These are phyloP conservation scores for Palythoa grandis DNA, from an alignment of 92 coral and sea anemone species.

Conservation along the genomic window DNA sequence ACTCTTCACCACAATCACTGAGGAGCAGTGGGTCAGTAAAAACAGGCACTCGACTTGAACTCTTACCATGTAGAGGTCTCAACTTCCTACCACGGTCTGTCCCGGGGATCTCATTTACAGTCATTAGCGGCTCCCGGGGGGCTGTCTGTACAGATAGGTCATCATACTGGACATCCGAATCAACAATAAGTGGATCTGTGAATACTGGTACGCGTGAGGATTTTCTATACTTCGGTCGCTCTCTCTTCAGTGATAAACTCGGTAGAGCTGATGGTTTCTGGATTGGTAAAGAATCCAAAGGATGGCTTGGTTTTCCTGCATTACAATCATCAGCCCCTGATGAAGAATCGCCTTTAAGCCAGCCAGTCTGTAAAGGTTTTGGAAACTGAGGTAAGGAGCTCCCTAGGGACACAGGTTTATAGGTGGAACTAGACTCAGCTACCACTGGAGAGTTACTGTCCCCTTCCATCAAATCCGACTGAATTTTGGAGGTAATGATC, in stretches of 20 bases:
- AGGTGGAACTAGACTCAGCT: background rate
- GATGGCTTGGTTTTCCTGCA: background rate
- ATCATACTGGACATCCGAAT: slow-evolving; percentile 8
- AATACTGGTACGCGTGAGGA: slow-evolving; percentile 40
- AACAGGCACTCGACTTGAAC: slow-evolving; percentile 25
- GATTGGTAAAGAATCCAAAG: background rate
- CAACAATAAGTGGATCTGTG: slow-evolving; percentile 28
- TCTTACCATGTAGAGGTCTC: slow-evolving; percentile 38
- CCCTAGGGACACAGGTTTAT: background rate
- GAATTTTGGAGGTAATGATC: background rate
- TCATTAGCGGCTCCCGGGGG: background rate
- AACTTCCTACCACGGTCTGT: background rate
- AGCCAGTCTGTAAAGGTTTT: background rate
- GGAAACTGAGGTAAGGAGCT: background rate
- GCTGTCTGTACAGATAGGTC: background rate
- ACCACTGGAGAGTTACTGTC: background rate
- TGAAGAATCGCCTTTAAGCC: background rate
- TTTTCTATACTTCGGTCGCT: slow-evolving; percentile 33
- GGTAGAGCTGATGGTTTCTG: background rate
- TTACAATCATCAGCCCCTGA: background rate
- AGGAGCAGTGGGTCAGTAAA: slow-evolving; percentile 22
- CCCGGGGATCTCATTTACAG: background rate
- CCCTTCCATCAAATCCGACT: background rate
- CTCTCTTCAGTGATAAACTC: background rate
- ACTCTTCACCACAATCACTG: slow-evolving; percentile 5